phyloP scores from a whole-genome alignment of 2,888 invertebrate species.

The Leistus spinibarbis region DNA sequence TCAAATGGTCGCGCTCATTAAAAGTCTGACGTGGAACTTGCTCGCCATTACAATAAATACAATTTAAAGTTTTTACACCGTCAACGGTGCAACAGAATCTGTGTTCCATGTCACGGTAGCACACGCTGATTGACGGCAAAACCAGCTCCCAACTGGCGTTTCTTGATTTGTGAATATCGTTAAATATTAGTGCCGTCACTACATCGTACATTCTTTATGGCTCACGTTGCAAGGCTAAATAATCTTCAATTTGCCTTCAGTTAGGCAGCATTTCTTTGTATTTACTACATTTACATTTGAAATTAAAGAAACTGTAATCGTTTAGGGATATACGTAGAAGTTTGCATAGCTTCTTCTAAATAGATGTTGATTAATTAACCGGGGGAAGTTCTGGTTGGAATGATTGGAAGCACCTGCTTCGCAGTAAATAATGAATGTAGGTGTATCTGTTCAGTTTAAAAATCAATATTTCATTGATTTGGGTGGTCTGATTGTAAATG shows the following conservation, averaged over 20 bases:
- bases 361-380: too few species aligned
- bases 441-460: conserved; percentile 27
- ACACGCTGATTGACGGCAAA: conserved; percentile 12
- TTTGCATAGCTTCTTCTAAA: too few species aligned
- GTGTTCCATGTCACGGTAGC: conserved; percentile 21
- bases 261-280: background rate
- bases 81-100: conserved; percentile 18
- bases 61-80: conserved; percentile 20
- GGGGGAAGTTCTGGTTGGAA: too few species aligned
- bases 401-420: conserved; percentile 9
- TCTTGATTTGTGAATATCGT: conserved; percentile 33
- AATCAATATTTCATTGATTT: conserved; percentile 37
- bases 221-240: background rate
- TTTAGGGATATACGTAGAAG: too few species aligned
- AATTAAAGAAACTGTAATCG: too few species aligned
- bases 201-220: conserved; percentile 15
- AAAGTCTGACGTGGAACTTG: background rate
- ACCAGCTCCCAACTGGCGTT: conserved; percentile 12
- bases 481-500: conserved; percentile 20
- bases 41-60: conserved; percentile 28
- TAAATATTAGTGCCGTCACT: conserved; percentile 26
- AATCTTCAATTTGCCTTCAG: background rate
- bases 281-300: too few species aligned
- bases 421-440: conserved; percentile 28
- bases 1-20: conserved; percentile 24